These are phyloP conservation scores for Sitophilus oryzae DNA, from an alignment of 1,140 invertebrate genomes.

Conservation along the genomic window DNA sequence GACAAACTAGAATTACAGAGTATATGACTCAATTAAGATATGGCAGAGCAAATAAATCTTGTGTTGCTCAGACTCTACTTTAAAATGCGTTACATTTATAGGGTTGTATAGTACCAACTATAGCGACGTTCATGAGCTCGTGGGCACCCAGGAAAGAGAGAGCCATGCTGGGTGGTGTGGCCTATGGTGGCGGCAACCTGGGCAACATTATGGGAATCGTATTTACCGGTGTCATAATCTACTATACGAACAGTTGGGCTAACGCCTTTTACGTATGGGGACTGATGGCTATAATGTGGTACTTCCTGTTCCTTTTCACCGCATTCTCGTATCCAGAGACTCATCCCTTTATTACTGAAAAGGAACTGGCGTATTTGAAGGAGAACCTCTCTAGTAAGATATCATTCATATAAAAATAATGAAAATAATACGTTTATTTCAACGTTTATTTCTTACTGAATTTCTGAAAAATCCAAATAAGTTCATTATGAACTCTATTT, in stretches of 20 bases:
- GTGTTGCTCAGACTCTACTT: no score
- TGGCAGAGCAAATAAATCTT: no score
- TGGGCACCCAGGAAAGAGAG: constrained; percentile 13
- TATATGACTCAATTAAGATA: no score
- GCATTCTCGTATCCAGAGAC: constrained; percentile 13
- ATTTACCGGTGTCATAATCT: constrained; percentile 12
- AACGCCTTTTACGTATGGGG: constrained; percentile 20
- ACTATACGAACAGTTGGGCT: constrained; percentile 7
- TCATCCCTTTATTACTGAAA: constrained; percentile 18
- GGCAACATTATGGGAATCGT: constrained; percentile 15
- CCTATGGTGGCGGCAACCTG: constrained; percentile 10
- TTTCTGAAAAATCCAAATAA: no score
- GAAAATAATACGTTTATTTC: no score
- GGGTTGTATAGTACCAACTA: constrained; percentile 14
- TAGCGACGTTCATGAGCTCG: constrained; percentile 13
- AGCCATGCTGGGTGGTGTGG: constrained; percentile 13
- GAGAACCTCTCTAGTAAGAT: constrained; percentile 1
- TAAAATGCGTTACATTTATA: no score
- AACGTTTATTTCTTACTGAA: no score
- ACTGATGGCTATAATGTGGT: constrained; percentile 1
- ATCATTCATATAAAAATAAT: no score
- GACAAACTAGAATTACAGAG: no score
- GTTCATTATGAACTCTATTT: no score
- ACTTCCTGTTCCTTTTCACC: constrained; percentile 8
- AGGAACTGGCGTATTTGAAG: constrained; percentile 6